Conservation (phyloP, 2,113 vertebrate species). For the Neoarius graeffei region DNA sequence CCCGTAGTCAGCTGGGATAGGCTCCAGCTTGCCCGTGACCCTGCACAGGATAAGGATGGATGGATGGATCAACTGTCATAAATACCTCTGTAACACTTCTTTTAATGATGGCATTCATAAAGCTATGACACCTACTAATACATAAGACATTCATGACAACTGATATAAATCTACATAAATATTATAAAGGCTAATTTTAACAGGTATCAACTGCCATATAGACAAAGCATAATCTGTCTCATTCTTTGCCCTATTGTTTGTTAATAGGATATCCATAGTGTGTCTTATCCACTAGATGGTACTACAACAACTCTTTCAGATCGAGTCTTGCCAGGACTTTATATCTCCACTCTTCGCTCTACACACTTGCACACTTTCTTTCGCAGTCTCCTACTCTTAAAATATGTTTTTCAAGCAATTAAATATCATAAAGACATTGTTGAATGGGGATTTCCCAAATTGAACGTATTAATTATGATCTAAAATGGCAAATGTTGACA, state of each 20-base stretch:
- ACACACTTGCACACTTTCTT: slow-evolving; percentile 13
- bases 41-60: too few species aligned
- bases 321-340: neutral
- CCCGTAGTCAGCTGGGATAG: too few species aligned
- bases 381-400: slow-evolving; percentile 3
- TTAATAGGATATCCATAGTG: neutral
- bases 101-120: neutral
- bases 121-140: neutral
- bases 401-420: slow-evolving; percentile 16
- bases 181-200: neutral
- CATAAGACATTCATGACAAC: neutral
- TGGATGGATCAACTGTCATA: neutral
- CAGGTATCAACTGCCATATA: neutral
- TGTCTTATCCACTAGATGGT: slow-evolving; percentile 54
- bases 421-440: slow-evolving; percentile 10
- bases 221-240: neutral
- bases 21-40: too few species aligned
- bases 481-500: slow-evolving; percentile 15
- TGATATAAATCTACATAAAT: neutral
- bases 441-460: neutral
- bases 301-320: slow-evolving; percentile 46
- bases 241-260: neutral
- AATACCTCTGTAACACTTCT: neutral
- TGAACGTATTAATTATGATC: slow-evolving; percentile 25
- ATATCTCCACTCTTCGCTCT: neutral